phyloP scores from a whole-genome alignment of 2,113 vertebrate species.

The Tyto alba region DNA sequence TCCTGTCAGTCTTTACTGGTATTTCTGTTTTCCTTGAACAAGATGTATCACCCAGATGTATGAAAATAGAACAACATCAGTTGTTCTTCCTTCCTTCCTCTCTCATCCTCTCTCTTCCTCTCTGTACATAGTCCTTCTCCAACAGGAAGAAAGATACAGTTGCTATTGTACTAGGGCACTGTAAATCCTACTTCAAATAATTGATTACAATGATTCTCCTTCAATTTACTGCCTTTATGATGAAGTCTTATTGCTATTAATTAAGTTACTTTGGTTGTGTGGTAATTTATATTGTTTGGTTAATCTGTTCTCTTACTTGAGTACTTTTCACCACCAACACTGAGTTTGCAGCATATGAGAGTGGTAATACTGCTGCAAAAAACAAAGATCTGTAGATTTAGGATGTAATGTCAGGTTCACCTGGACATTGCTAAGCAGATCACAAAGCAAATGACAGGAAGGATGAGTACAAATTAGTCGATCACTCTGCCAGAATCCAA shows the following conservation, averaged over 20 bases:
- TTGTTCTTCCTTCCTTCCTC: background rate
- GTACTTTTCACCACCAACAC: background rate
- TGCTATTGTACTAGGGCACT: background rate
- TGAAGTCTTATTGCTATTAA: background rate
- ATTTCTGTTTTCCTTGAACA: background rate
- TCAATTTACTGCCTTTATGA: background rate
- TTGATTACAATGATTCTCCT: background rate
- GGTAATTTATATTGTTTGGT: background rate
- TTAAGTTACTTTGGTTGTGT: background rate
- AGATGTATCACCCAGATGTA: background rate
- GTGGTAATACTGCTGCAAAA: background rate
- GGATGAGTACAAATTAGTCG: slow-evolving; percentile 23
- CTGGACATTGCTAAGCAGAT: slow-evolving; percentile 21
- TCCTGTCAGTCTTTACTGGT: background rate
- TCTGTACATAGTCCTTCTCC: background rate
- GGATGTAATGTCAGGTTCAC: background rate
- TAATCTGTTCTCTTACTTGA: background rate
- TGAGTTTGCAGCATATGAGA: background rate
- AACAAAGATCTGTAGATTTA: background rate
- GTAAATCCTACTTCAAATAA: background rate
- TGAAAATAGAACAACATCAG: background rate
- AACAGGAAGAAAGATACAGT: background rate
- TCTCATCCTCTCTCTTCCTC: background rate
- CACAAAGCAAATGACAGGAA: slow-evolving; percentile 7
- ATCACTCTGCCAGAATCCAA: slow-evolving; percentile 6